Conservation (phyloP, 2,113 vertebrate species). For the Oreochromis aureus region DNA sequence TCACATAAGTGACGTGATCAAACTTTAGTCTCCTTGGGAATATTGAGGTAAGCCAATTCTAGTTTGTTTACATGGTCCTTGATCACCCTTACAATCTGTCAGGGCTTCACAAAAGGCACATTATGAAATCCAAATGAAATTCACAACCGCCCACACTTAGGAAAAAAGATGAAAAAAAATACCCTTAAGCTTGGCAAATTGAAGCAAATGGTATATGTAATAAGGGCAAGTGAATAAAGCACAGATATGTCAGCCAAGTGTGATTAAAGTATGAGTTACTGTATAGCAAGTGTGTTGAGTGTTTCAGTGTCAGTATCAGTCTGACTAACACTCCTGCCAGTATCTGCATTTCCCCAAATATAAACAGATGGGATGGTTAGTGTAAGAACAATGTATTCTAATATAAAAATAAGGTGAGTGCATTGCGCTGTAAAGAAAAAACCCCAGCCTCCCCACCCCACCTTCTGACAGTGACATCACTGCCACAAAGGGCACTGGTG, state of each 20-base stretch:
- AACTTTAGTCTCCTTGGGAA: background rate
- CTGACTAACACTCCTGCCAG: background rate
- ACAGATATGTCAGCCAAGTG: background rate
- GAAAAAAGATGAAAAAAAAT: background rate
- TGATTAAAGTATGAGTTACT: background rate
- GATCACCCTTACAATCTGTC: background rate
- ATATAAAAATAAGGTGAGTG: background rate
- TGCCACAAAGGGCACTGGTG: background rate
- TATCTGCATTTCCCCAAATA: background rate
- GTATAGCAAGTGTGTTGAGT: background rate
- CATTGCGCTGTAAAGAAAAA: background rate
- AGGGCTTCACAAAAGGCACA: background rate
- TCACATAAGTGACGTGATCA: background rate
- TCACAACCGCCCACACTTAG: background rate
- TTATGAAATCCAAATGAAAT: background rate
- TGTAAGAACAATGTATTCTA: background rate
- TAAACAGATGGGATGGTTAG: background rate
- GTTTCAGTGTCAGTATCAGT: background rate
- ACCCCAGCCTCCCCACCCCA: background rate
- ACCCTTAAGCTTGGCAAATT: background rate
- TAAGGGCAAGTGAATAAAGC: background rate
- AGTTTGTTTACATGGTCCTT: background rate
- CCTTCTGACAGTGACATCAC: background rate
- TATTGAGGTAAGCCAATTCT: background rate
- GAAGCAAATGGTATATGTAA: background rate